Evolutionary conservation across 2,797 vertebrate species (phyloP).

Genomic region (Tangara arthus): DNA sequence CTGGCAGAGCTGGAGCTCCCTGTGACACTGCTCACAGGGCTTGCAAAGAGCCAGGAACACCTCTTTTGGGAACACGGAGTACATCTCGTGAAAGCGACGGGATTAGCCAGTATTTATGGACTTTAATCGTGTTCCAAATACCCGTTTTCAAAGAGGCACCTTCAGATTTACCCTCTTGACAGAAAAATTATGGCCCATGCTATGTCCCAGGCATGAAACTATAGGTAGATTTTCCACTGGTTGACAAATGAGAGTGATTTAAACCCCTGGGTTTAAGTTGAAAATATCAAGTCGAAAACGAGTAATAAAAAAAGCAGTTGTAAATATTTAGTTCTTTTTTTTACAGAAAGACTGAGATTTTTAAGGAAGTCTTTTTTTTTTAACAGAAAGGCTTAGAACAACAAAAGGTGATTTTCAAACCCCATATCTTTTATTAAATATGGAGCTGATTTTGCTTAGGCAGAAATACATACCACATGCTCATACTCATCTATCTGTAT

Average conservation of each 20-base stretch:
- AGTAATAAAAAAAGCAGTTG: neutral
- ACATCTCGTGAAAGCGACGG: neutral
- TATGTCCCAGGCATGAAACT: neutral
- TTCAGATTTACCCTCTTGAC: neutral
- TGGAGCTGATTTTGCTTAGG: neutral
- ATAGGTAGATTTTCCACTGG: neutral
- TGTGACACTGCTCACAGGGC: neutral
- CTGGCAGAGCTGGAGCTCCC: neutral
- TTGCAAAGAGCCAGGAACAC: neutral
- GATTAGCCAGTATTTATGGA: neutral
- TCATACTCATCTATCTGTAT: neutral
- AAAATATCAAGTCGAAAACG: neutral
- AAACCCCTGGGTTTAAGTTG: neutral
- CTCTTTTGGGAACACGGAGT: constrained; percentile 3
- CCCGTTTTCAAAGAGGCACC: neutral
- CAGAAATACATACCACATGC: neutral
- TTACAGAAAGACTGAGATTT: neutral
- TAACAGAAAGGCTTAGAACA: neutral
- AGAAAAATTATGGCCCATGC: neutral
- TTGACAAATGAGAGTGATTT: neutral
- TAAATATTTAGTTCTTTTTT: neutral
- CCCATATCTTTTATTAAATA: neutral
- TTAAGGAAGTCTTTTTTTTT: neutral
- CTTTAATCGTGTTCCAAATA: neutral
- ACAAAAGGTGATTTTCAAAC: neutral